These are phyloP conservation scores for Morone chrysops DNA, from an alignment of 2,113 vertebrate genomes.

Conservation along the genomic window DNA sequence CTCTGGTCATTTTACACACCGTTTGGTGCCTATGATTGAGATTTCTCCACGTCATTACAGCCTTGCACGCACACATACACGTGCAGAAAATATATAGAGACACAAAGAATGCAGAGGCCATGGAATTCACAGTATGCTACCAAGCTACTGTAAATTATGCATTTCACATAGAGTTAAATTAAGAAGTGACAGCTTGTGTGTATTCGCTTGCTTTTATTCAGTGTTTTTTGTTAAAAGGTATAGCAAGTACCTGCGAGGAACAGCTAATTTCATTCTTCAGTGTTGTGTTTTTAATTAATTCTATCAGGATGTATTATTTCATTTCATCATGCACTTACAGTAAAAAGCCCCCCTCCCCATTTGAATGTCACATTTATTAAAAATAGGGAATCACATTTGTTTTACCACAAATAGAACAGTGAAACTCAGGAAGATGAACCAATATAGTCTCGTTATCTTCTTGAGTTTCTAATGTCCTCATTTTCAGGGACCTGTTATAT, in stretches of 20 bases:
- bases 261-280: background rate
- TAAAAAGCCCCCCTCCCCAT: background rate
- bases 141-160: background rate
- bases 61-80: conserved; percentile 7
- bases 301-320: background rate
- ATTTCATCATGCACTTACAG: background rate
- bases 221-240: background rate
- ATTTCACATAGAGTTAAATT: conserved; percentile 13
- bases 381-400: background rate
- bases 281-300: background rate
- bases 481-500: background rate
- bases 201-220: background rate
- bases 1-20: conserved; percentile 70
- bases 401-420: background rate
- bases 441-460: background rate
- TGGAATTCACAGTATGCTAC: background rate
- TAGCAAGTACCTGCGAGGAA: background rate
- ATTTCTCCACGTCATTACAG: conserved; percentile 64
- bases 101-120: background rate
- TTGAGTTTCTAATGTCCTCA: background rate
- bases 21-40: conserved; percentile 66
- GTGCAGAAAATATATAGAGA: background rate
- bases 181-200: conserved; percentile 5
- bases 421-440: background rate
- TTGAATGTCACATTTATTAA: background rate